phyloP scores from a whole-genome alignment of 1,140 invertebrate genomes.

The Drosophila takahashii region DNA sequence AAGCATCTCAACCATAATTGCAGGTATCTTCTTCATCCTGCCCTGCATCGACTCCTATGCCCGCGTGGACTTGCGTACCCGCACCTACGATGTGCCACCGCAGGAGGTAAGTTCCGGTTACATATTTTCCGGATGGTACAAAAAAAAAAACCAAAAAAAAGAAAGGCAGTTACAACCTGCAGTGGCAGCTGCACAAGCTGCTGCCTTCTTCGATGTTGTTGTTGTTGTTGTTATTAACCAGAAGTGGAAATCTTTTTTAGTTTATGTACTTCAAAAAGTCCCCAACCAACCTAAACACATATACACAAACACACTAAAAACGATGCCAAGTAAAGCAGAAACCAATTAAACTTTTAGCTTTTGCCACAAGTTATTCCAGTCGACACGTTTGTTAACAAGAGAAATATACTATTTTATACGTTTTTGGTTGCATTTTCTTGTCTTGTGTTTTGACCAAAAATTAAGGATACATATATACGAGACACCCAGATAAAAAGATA shows the following conservation, averaged over 20 bases:
- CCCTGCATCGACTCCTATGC: slow-evolving; percentile 97
- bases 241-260: slow-evolving; percentile 44
- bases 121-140: slow-evolving; percentile 31
- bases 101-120: slow-evolving; percentile 91
- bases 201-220: slow-evolving; percentile 32
- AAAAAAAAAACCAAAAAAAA: background rate
- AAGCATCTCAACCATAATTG: slow-evolving; percentile 51
- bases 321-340: slow-evolving; percentile 62
- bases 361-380: slow-evolving; percentile 64
- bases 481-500: slow-evolving; percentile 12
- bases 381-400: slow-evolving; percentile 51
- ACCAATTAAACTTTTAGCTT: slow-evolving; percentile 72
- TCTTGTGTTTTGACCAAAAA: slow-evolving; percentile 44
- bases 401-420: slow-evolving; percentile 18
- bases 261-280: slow-evolving; percentile 49
- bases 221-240: slow-evolving; percentile 57
- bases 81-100: slow-evolving; percentile 97
- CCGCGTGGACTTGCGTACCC: slow-evolving; percentile 94
- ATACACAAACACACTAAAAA: slow-evolving; percentile 42
- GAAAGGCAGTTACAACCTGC: slow-evolving; percentile 23
- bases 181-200: slow-evolving; percentile 3
- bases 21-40: slow-evolving; percentile 97
- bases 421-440: slow-evolving; percentile 48
- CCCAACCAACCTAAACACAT: slow-evolving; percentile 19
- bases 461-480: slow-evolving; percentile 30